These are phyloP conservation scores for Entomobrya multifasciata DNA, from an alignment of 2,888 invertebrate genomes.

Conservation along the genomic window DNA sequence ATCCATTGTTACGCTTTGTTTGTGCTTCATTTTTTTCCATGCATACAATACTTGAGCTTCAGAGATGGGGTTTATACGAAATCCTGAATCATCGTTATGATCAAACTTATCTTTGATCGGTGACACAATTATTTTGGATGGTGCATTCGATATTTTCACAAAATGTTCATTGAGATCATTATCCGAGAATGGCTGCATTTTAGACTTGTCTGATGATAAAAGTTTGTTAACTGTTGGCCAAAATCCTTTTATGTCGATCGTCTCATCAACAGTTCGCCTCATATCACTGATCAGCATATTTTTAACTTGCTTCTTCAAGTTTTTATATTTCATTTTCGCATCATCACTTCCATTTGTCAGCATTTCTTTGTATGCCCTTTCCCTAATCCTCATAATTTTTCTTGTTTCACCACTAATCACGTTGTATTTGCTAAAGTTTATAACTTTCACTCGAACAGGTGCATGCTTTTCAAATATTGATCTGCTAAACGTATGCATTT, in stretches of 20 bases:
- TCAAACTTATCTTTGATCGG: background rate
- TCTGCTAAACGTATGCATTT: background rate
- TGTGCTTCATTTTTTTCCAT: constrained; percentile 42
- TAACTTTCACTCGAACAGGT: too few species aligned
- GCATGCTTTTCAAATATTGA: background rate
- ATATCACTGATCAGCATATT: background rate
- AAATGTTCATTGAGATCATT: constrained; percentile 18
- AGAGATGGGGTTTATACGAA: background rate
- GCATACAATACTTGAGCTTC: background rate
- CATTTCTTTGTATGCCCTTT: too few species aligned
- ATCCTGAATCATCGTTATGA: background rate
- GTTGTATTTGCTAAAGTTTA: too few species aligned
- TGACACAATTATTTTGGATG: background rate
- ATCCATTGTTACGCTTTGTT: constrained; percentile 16
- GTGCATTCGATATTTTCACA: background rate
- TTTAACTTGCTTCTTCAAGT: background rate
- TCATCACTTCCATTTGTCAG: too few species aligned
- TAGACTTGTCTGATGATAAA: background rate
- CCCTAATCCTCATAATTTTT: too few species aligned
- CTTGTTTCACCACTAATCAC: too few species aligned
- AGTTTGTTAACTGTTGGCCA: constrained; percentile 17
- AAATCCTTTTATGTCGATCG: background rate
- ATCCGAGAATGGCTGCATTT: background rate
- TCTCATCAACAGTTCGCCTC: background rate
- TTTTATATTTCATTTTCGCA: too few species aligned